Base-by-base conservation (phyloP, 2,888 invertebrate species). In the Aphelenchoides bicaudatus region DNA sequence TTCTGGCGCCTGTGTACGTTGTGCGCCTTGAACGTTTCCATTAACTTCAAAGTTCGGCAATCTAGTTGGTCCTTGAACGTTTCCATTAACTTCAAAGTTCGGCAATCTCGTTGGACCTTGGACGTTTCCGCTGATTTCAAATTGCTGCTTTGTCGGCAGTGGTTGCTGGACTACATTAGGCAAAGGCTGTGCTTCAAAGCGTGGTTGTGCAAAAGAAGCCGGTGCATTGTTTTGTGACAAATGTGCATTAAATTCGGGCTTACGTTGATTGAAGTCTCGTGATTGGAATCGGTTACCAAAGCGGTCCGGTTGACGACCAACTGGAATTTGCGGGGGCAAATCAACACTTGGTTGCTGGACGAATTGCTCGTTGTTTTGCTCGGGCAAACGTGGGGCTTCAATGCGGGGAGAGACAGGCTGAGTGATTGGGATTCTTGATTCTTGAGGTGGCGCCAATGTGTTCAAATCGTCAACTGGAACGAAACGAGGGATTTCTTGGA, bases 191-290 rank as follows among this genome's bases (percentile, higher is more conserved):
- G n/a, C n/a, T 43, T 19, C 43, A n/a, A 43, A 43, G 23, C 43
- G 43, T 8, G 43, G 23, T n/a, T 19, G 43, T 21, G 23, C 23
- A n/a, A 43, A 10, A 43, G 43, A 6, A n/a, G 10, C 25, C 23
- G 43, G 43, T n/a, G 43, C 43, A 10, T 6, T 6, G 25, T 29
- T 30, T 30, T 48, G 48, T 48, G 10, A 43, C 8, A n/a, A n/a
- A 39, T 13, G 43, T 39, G 10, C 43, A n/a, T 10, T 10, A 34
- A 10, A n/a, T 34, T 34, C 34, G 34, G 34, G n/a, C n/a, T 34
- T n/a, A 10, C n/a, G 34, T n/a, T 34, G 34, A 34, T 10, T n/a
- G 34, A 34, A n/a, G n/a, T n/a, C n/a, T n/a, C n/a, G n/a, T n/a
- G n/a, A n/a, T n/a, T n/a, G n/a, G n/a, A n/a, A n/a, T n/a, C n/a